phyloP scores from a whole-genome alignment of 2,888 invertebrate genomes.

The Rhagonycha fulva region DNA sequence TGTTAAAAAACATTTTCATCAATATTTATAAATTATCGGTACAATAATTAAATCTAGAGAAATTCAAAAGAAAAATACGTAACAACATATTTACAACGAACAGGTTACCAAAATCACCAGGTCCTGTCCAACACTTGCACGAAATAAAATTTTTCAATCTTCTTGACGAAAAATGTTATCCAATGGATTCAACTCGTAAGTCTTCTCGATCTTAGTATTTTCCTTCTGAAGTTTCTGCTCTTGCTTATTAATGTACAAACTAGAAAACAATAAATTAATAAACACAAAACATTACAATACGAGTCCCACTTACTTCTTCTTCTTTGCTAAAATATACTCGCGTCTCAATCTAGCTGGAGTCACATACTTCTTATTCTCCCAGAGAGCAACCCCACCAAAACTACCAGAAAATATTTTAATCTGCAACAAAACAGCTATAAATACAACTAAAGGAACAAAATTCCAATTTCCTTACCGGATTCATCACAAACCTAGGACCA shows the following conservation, averaged over 20 bases:
- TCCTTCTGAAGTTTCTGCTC: slow-evolving; percentile 79
- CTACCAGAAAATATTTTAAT: slow-evolving; percentile 95
- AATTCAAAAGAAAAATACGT: too few relatives aligned
- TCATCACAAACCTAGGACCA: slow-evolving; percentile 84
- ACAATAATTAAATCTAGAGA: too few relatives aligned
- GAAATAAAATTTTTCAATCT: too few relatives aligned
- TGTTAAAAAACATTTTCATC: neutral
- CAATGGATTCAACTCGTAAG: slow-evolving; percentile 73
- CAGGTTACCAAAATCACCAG: neutral
- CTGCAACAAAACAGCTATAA: slow-evolving; percentile 60
- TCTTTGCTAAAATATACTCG: slow-evolving; percentile 51
- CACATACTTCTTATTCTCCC: slow-evolving; percentile 91
- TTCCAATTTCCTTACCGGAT: slow-evolving; percentile 64
- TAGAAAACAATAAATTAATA: slow-evolving; percentile 2
- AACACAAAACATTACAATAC: neutral
- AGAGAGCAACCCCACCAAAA: slow-evolving; percentile 89
- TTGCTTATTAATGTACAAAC: slow-evolving; percentile 53
- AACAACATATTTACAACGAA: neutral
- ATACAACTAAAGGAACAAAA: neutral
- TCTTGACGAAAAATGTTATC: slow-evolving; percentile 67
- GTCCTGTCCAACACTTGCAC: neutral
- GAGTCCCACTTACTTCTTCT: slow-evolving; percentile 60
- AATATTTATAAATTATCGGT: neutral
- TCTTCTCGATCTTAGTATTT: slow-evolving; percentile 71
- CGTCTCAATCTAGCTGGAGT: slow-evolving; percentile 87